Percentiles rank a stretch among this genome's conserved stretches.
Evolutionary conservation across 2,113 vertebrate genomes (phyloP).

Genomic region (Phalacrocorax aristotelis): DNA sequence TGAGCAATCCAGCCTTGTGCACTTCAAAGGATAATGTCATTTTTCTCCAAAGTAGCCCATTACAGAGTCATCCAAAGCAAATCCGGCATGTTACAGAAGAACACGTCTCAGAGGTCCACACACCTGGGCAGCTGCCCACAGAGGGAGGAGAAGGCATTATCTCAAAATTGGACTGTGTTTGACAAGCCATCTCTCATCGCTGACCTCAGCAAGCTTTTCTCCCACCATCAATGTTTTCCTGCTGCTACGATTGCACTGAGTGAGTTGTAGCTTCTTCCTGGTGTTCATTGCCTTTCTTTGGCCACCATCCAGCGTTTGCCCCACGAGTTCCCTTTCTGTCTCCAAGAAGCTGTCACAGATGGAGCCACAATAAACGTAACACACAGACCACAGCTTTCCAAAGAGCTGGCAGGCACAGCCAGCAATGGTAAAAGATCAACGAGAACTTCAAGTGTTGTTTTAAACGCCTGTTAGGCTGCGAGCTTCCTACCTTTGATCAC

Average conservation of each 20-base stretch:
- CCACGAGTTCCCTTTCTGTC: background rate
- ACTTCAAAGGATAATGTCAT: background rate
- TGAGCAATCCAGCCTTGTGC: background rate
- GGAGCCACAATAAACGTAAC: conserved; percentile 43
- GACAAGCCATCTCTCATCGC: background rate
- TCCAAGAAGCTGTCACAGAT: conserved; percentile 62
- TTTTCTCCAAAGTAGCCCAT: background rate
- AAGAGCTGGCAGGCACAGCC: conserved; percentile 33
- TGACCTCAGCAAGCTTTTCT: background rate
- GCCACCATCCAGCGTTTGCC: conserved; percentile 49
- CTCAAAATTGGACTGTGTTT: background rate
- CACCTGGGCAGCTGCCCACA: background rate
- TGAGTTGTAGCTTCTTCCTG: conserved; percentile 15
- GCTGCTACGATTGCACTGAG: background rate
- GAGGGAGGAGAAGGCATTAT: background rate
- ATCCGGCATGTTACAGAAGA: background rate
- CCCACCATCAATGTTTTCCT: background rate
- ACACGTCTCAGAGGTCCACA: background rate
- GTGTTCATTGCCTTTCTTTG: conserved; percentile 15
- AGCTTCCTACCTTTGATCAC: conserved; percentile 31
- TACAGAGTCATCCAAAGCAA: background rate
- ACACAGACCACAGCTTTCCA: conserved; percentile 33
- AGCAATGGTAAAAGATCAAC: conserved; percentile 49
- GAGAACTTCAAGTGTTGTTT: conserved; percentile 24
- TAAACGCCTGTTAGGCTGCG: background rate